Percentiles rank a stretch among this genome's conserved stretches.
Conservation (phyloP, 2,888 invertebrate species). For the Dynastes grantii region DNA sequence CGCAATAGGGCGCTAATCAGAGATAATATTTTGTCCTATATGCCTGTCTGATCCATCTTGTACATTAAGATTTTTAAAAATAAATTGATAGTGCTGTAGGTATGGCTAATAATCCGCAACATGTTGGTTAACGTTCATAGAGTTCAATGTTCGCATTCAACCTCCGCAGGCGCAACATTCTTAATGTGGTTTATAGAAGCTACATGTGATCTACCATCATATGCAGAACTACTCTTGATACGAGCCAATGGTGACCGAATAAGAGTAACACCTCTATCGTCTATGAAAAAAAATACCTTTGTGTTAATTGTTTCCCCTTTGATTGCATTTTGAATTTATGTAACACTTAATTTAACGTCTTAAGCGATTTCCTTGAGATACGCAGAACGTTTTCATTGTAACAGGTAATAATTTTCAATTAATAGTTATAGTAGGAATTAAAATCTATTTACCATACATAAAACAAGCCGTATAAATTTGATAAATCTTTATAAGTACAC, state of each 20-base stretch:
- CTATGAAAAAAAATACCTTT: no score
- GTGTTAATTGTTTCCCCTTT: conserved; percentile 1
- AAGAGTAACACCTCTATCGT: conserved; percentile 21
- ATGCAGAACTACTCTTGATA: conserved; percentile 47
- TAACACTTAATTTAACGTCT: background rate
- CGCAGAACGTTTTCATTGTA: no score
- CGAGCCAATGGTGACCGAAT: conserved; percentile 29
- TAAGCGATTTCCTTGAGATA: no score
- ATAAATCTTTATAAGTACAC: no score
- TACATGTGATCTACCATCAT: conserved; percentile 54
- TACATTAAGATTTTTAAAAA: conserved; percentile 48
- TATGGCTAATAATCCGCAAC: conserved; percentile 51
- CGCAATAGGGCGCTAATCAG: conserved; percentile 41
- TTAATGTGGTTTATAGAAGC: conserved; percentile 56
- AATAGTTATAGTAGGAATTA: background rate
- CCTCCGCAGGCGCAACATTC: conserved; percentile 54
- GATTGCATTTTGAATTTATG: background rate
- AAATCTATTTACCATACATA: background rate
- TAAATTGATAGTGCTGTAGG: conserved; percentile 49
- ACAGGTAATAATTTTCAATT: no score
- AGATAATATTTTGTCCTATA: conserved; percentile 45
- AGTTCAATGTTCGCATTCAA: conserved; percentile 56
- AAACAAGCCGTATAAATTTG: no score
- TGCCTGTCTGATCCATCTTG: conserved; percentile 49
- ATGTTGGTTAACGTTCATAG: conserved; percentile 50